Evolutionary conservation across 2,888 invertebrate genomes (phyloP).

Genomic region (Hemicrepidius hirtus): DNA sequence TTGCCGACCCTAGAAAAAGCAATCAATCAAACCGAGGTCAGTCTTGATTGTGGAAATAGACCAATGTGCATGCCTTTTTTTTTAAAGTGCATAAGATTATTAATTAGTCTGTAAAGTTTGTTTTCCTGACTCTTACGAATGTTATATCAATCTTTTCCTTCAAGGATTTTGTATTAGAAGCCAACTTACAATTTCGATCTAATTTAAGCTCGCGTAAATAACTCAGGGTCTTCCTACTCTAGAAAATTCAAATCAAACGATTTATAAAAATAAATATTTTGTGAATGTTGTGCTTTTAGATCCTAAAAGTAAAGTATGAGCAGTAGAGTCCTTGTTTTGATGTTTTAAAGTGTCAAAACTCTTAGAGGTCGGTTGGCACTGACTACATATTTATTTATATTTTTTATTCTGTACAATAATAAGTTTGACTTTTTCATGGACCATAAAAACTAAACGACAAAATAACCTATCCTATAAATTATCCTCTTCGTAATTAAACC

Average conservation of each 20-base stretch:
- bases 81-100: background rate
- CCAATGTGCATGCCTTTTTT: constrained; percentile 14
- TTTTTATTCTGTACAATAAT: constrained; percentile 2
- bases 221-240: constrained; percentile 1
- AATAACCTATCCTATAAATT: constrained; percentile 6
- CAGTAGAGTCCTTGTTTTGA: constrained; percentile 23
- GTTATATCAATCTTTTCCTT: too few relatives aligned
- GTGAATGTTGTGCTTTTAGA: background rate
- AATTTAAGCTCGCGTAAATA: background rate
- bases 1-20: constrained; percentile 32
- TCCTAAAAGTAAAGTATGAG: constrained; percentile 17
- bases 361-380: constrained; percentile 28
- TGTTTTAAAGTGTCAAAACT: constrained; percentile 3
- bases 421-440: constrained; percentile 19
- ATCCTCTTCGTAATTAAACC: background rate
- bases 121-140: too few relatives aligned
- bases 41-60: constrained; percentile 23
- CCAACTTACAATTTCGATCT: too few relatives aligned
- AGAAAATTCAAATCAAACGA: constrained; percentile 5
- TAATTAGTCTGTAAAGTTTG: too few relatives aligned
- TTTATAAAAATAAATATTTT: constrained; percentile 13
- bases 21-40: constrained; percentile 34
- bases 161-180: too few relatives aligned
- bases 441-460: background rate
- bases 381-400: constrained; percentile 26